phyloP scores from a whole-genome alignment of 2,888 invertebrate genomes.

The Stegophylla sp. region DNA sequence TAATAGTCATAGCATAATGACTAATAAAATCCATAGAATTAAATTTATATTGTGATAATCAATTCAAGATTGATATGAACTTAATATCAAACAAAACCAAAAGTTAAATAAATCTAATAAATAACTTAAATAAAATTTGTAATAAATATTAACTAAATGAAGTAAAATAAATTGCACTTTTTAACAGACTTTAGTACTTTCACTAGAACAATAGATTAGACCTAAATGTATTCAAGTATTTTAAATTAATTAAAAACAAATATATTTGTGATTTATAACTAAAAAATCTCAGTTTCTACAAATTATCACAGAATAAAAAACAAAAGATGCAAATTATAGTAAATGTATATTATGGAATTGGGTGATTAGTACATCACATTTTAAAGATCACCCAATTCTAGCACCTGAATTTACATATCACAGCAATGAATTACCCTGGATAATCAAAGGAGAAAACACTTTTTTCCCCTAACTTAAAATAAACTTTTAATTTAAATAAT shows the following conservation, averaged over 20 bases:
- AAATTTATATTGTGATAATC: background rate
- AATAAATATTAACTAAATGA: background rate
- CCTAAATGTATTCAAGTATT: background rate
- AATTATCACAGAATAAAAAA: slow-evolving; percentile 56
- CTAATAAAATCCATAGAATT: background rate
- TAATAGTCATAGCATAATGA: background rate
- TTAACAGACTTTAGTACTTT: slow-evolving; percentile 40
- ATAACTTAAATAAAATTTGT: slow-evolving; percentile 5
- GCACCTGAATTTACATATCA: slow-evolving; percentile 57
- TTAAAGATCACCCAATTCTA: slow-evolving; percentile 20
- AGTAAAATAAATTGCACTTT: slow-evolving; percentile 48
- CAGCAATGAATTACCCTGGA: slow-evolving; percentile 51
- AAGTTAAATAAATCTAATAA: background rate
- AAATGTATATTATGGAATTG: slow-evolving; percentile 32
- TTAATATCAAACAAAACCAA: slow-evolving; percentile 6
- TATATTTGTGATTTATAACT: slow-evolving; percentile 16
- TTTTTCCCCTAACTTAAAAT: slow-evolving; percentile 19
- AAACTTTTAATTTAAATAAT: slow-evolving; percentile 6
- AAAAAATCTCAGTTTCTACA: slow-evolving; percentile 49
- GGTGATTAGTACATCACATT: slow-evolving; percentile 6
- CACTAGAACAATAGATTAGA: background rate
- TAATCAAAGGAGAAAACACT: slow-evolving; percentile 16
- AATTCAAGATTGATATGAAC: background rate
- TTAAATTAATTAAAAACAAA: background rate
- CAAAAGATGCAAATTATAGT: slow-evolving; percentile 19